Percentiles rank a stretch among this genome's conserved stretches.
Evolutionary conservation across 2,888 invertebrate species (phyloP).

Genomic region (Andrena hattorfiana): DNA sequence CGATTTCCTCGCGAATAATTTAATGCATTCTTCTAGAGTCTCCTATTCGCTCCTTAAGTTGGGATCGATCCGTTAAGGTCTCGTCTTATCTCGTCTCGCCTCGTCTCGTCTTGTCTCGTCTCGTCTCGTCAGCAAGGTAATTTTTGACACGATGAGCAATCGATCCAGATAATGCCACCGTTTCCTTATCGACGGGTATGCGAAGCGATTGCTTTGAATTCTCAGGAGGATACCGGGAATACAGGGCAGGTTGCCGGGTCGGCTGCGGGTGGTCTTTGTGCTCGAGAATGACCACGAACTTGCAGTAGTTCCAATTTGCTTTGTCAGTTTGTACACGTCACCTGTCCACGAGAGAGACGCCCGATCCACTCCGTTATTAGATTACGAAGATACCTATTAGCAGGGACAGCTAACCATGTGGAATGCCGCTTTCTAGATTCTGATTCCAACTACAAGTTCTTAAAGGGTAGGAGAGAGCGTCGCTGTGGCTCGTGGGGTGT

Average conservation of each 20-base stretch:
- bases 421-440: neutral
- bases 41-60: too few species aligned
- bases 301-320: constrained; percentile 58
- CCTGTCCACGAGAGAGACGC: constrained; percentile 12
- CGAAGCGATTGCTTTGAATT: constrained; percentile 54
- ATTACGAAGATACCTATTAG: constrained; percentile 23
- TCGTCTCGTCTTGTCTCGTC: too few species aligned
- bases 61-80: too few species aligned
- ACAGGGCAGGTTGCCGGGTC: constrained; percentile 21
- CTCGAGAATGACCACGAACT: constrained; percentile 26
- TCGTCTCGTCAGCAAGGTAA: too few species aligned
- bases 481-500: neutral
- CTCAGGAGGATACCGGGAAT: constrained; percentile 25
- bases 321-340: constrained; percentile 28
- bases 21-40: too few species aligned
- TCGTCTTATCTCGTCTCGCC: too few species aligned
- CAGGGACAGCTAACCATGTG: neutral
- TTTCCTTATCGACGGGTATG: constrained; percentile 43
- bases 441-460: neutral
- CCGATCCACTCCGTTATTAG: constrained; percentile 32
- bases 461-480: neutral
- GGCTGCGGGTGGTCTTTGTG: constrained; percentile 56
- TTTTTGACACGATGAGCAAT: neutral
- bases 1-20: neutral
- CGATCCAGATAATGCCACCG: constrained; percentile 46